These are phyloP conservation scores for Arvicanthis niloticus DNA, from an alignment of 2,113 vertebrate species.

Conservation along the genomic window DNA sequence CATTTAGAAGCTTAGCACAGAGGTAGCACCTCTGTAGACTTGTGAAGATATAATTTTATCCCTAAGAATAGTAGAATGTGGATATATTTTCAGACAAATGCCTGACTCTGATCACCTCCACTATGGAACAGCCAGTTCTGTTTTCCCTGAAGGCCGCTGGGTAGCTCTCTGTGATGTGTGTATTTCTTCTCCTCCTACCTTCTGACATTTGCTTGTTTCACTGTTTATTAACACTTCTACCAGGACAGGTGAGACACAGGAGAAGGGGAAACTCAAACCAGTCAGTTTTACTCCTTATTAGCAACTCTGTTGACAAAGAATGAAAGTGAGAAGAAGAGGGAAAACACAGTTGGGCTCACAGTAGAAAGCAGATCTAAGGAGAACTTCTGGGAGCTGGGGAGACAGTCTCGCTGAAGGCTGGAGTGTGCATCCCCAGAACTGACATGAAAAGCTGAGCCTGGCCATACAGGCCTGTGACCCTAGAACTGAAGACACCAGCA, in stretches of 20 bases:
- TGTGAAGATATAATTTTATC: background rate
- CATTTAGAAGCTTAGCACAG: conserved; percentile 10
- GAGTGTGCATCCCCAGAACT: background rate
- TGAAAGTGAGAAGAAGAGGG: background rate
- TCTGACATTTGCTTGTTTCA: conserved; percentile 21
- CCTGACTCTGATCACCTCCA: background rate
- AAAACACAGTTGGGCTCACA: conserved; percentile 15
- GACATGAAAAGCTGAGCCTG: background rate
- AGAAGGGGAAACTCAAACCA: conserved; percentile 65
- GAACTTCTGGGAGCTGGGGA: background rate
- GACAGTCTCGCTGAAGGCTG: too few species aligned
- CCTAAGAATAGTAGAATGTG: background rate
- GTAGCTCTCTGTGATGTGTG: background rate
- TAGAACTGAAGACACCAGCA: background rate
- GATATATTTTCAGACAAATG: background rate
- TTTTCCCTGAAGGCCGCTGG: background rate
- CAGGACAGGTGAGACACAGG: conserved; percentile 30
- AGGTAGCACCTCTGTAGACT: background rate
- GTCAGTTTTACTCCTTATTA: conserved; percentile 71
- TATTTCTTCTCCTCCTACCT: background rate
- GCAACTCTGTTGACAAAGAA: conserved; percentile 58
- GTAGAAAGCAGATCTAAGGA: conserved; percentile 2
- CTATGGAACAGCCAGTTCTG: background rate
- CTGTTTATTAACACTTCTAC: conserved; percentile 50
- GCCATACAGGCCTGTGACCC: background rate